Base-by-base conservation (phyloP, 2,888 invertebrate genomes). In the Tenodera sinensis region DNA sequence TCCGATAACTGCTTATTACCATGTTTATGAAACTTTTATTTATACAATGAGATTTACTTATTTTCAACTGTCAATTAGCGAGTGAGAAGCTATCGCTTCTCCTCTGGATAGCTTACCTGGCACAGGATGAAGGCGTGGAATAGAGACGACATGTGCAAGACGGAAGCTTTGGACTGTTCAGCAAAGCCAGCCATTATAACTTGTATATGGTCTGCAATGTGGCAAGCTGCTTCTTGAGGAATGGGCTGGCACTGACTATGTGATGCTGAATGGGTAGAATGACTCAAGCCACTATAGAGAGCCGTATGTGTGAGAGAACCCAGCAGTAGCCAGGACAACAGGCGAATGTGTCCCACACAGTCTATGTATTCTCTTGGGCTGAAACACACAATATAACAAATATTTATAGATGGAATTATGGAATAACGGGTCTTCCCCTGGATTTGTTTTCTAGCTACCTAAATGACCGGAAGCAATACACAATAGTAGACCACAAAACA, bases 121-220 rank as follows among this genome's bases (percentile, higher is more conserved):
- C 99, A 99, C 87, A 99, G 95, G 90, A 99, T 97, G 93, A 99
- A 99, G 6, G 99, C 98, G 93, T 99, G 98, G 93, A 98, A 99
- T 88, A 99, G 94, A 1, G 99, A 98, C 88, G 98, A 98, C 98
- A 99, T 98, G 92, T 99, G 98, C 89, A 97, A 95, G 8, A 98
- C 97, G 0, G 98, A 98, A 3, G 97, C 96, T 94, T 98, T 98
- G 1, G 97, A 96, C 92, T 98, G 98, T 92, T 99, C 99, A 71
- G 98, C 98, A 95, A 99, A 99, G 15, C 98, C 98, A 0, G 98
- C 97, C 95, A 99, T 96, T 92, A 99, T 99, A 27, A 97, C 97
- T 95, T 99, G 98, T 91, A 99, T 96, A 92, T 99, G 98, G 94
- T 99, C 99, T 83, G 99, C 98, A 92, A 99, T 97, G 93, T 98